Percentiles rank a stretch among this genome's conserved stretches.
These are phyloP conservation scores for Corvus cornix DNA, from an alignment of 2,113 vertebrate genomes.

Conservation along the genomic window DNA sequence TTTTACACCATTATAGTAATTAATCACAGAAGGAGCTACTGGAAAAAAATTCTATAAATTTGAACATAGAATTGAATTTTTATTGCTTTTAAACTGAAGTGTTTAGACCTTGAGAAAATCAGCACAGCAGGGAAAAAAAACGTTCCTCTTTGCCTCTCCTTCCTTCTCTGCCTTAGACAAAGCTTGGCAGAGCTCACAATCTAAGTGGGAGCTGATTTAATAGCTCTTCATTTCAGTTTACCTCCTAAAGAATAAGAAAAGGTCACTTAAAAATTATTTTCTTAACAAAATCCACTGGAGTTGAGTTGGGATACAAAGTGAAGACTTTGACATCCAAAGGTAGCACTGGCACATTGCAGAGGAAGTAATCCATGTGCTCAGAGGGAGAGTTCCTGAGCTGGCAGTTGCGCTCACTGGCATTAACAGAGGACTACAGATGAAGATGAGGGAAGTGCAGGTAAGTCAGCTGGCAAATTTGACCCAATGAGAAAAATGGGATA, in stretches of 20 bases:
- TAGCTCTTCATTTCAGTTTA: background rate
- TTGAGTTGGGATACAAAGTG: background rate
- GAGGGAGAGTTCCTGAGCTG: background rate
- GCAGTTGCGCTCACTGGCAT: background rate
- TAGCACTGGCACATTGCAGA: background rate
- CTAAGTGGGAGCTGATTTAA: conserved; percentile 23
- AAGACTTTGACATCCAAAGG: background rate
- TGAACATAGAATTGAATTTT: conserved; percentile 65
- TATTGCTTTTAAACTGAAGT: conserved; percentile 63
- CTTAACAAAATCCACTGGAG: background rate
- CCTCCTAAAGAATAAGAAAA: conserved; percentile 28
- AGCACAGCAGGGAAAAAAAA: conserved; percentile 2
- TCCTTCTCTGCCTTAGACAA: conserved; percentile 43
- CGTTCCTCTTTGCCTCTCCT: background rate
- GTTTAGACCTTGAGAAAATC: conserved; percentile 60
- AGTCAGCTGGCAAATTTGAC: background rate
- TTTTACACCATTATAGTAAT: conserved; percentile 69
- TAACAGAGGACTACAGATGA: background rate
- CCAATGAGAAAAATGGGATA: background rate
- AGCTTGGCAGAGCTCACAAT: conserved; percentile 28
- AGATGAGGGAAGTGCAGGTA: background rate
- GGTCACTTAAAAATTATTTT: background rate
- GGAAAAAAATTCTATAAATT: conserved; percentile 61
- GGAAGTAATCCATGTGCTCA: background rate
- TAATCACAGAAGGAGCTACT: conserved; percentile 67